Evolutionary conservation across 1,140 invertebrate species (phyloP).

Genomic region (Bombus pyrosoma): DNA sequence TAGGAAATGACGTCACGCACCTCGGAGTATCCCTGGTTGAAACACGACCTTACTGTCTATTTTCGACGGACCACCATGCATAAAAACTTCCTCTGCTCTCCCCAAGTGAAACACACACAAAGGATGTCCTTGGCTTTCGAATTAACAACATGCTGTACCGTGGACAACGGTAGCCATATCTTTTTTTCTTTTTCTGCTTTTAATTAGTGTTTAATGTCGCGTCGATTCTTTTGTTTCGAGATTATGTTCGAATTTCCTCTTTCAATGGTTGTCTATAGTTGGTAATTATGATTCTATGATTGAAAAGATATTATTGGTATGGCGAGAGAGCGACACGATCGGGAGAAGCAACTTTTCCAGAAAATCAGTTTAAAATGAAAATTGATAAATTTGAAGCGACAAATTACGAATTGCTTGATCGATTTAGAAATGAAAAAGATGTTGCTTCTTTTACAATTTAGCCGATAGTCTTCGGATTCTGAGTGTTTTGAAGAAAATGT

Average conservation of each 20-base stretch:
- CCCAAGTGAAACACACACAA: constrained; percentile 37
- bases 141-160: not conserved
- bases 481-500: too few relatives aligned
- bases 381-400: too few relatives aligned
- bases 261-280: too few relatives aligned
- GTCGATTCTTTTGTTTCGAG: too few relatives aligned
- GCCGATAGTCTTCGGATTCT: too few relatives aligned
- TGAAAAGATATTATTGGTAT: not conserved
- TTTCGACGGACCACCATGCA: constrained; percentile 58
- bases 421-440: too few relatives aligned
- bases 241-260: not conserved
- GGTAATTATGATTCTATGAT: not conserved
- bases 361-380: too few relatives aligned
- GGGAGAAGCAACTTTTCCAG: too few relatives aligned
- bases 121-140: constrained; percentile 28
- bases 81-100: constrained; percentile 54
- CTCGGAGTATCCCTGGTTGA: constrained; percentile 67
- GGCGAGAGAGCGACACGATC: too few relatives aligned
- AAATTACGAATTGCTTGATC: too few relatives aligned
- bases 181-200: not conserved
- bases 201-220: not conserved
- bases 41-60: constrained; percentile 59
- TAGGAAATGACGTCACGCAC: constrained; percentile 80
- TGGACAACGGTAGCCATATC: not conserved
- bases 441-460: too few relatives aligned